These are phyloP conservation scores for Phataginus tetradactyla DNA, from an alignment of 2,797 vertebrate genomes.

Conservation along the genomic window DNA sequence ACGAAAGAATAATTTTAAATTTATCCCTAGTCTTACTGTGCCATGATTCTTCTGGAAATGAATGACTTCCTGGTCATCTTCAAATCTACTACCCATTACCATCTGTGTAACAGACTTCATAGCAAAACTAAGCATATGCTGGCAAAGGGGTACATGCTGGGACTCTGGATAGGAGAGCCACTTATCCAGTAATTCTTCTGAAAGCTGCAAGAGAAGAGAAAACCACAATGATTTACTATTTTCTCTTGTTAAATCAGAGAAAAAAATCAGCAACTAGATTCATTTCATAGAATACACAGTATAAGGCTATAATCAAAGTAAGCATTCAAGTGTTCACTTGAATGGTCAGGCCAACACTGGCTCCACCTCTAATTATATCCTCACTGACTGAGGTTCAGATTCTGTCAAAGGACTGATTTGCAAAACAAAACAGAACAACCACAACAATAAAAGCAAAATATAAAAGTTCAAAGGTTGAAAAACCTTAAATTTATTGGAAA, in stretches of 20 bases:
- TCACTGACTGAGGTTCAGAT: background rate
- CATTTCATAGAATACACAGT: background rate
- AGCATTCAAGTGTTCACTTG: background rate
- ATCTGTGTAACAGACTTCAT: conserved; percentile 96
- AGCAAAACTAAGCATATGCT: conserved; percentile 95
- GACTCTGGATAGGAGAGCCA: conserved; percentile 93
- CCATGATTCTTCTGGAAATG: conserved; percentile 95
- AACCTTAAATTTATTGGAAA: conserved; percentile 38
- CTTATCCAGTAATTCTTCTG: conserved; percentile 94
- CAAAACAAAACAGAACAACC: conserved; percentile 30
- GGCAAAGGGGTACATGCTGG: conserved; percentile 95
- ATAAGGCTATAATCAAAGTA: background rate
- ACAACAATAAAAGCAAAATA: conserved; percentile 1
- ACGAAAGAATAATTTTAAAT: conserved; percentile 26
- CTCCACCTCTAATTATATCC: background rate
- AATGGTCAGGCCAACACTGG: background rate
- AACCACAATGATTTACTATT: conserved; percentile 69
- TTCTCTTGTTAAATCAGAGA: background rate
- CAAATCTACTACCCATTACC: conserved; percentile 93
- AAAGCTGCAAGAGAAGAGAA: conserved; percentile 88
- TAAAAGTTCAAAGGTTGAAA: conserved; percentile 23
- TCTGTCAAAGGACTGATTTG: background rate
- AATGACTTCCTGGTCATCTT: conserved; percentile 92
- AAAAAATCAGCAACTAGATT: background rate
- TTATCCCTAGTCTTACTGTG: conserved; percentile 87